Conservation (phyloP, 2,113 vertebrate genomes). For the Mionectes macconnelli region DNA sequence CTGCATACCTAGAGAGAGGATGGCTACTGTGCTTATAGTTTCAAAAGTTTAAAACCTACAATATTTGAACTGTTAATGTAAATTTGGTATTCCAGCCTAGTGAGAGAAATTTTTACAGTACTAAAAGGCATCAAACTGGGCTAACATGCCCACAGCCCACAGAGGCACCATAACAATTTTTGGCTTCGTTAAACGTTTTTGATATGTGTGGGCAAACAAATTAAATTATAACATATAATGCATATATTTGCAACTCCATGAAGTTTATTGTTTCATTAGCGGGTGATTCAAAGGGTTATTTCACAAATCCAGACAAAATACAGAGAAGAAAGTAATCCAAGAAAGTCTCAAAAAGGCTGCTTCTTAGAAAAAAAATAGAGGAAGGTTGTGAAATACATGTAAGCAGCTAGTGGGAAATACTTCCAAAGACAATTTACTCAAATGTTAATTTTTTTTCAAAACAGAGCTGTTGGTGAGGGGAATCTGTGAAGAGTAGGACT, state of each 20-base stretch:
- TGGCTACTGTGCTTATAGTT: neutral
- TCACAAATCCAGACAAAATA: neutral
- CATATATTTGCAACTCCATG: neutral
- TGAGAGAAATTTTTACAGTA: neutral
- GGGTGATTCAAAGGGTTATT: neutral
- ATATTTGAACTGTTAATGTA: neutral
- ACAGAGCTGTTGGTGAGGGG: accelerated
- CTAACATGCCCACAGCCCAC: neutral
- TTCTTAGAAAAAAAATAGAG: neutral
- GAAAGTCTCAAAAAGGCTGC: neutral
- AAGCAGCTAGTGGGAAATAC: neutral
- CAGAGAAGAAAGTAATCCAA: neutral
- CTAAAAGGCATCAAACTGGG: neutral
- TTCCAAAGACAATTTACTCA: neutral
- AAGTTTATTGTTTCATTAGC: neutral
- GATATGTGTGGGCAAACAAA: neutral
- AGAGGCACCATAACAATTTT: neutral
- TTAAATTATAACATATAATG: neutral
- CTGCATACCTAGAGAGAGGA: neutral
- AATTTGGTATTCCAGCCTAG: neutral
- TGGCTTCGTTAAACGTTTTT: neutral
- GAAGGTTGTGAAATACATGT: neutral
- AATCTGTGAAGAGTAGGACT: neutral
- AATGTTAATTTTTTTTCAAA: accelerated
- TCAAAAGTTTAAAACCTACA: neutral